Evolutionary conservation across 1,140 invertebrate species (phyloP), one percentile per base, ranked within the genome.

Genomic region (Drosophila guanche): DNA sequence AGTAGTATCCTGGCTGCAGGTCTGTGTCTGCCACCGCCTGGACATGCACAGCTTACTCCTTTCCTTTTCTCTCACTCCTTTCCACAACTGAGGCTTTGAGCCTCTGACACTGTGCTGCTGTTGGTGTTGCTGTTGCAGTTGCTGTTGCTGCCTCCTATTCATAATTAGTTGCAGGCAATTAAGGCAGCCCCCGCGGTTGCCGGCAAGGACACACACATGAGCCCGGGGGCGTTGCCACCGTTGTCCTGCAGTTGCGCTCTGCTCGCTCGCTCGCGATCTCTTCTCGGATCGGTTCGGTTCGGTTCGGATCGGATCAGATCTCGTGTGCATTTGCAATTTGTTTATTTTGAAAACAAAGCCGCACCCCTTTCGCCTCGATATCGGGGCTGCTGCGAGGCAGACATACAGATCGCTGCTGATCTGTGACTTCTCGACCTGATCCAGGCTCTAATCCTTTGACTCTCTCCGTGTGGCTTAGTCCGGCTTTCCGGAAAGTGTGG

Each of bases 91-190:
- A 37, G 5, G 29, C 20, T 4, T 25, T 33, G 42, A 20, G 16
- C 16, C 29, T 46, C 56, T 20, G 16, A n/a, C n/a, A n/a, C n/a
- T n/a, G 16, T 20, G 16, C 1, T 20, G 16, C 16, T 20, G 16
- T 20, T 20, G 16, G 0, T 20, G 1, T 20, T 20, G 16, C 16
- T 20, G 16, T 20, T 20, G 16, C 16, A 1, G 16, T 20, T 20
- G 16, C 51, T 62, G 47, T 48, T 53, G 56, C 41, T 10, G 51
- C 12, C 48, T 47, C 52, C 83, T 86, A 86, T 86, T 86, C 78
- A 86, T 86, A 86, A 86, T 86, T 86, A 86, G 83, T 86, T 86
- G 74, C 83, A 86, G 83, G 78, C 83, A 86, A 86, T 86, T 86
- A 86, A 86, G 56, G 62, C 56, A 47, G 72, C 46, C 53, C 78